Conservation (phyloP, 1,140 invertebrate genomes). For the Harpegnathos saltator region DNA sequence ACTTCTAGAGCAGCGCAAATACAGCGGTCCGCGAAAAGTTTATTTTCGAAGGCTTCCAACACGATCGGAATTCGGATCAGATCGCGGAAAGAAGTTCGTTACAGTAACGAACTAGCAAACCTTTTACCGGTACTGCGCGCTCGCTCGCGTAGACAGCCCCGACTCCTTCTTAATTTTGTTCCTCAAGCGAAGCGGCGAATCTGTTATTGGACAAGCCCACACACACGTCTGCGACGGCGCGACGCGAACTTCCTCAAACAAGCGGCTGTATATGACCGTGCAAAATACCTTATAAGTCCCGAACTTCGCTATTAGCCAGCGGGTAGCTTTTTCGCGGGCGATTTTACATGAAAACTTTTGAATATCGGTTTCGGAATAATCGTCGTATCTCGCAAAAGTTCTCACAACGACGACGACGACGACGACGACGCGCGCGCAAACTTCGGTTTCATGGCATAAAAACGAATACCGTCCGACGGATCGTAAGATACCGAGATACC, state of each 20-base stretch:
- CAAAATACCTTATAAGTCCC: slow-evolving; percentile 36
- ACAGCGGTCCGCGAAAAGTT: slow-evolving; percentile 46
- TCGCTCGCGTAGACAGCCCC: too few relatives aligned
- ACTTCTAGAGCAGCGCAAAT: slow-evolving; percentile 34
- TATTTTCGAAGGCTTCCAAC: slow-evolving; percentile 61
- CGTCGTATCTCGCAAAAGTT: slow-evolving; percentile 16
- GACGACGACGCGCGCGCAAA: background rate
- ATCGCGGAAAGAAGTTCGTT: slow-evolving; percentile 79
- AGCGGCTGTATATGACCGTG: slow-evolving; percentile 20
- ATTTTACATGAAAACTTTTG: slow-evolving; percentile 18
- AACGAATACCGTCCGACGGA: background rate
- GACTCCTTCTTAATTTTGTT: slow-evolving; percentile 64
- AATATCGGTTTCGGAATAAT: slow-evolving; percentile 44
- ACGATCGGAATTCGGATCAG: slow-evolving; percentile 75
- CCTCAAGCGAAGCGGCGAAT: slow-evolving; percentile 23
- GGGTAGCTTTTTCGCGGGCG: background rate
- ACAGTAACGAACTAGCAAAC: slow-evolving; percentile 79
- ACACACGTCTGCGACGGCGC: slow-evolving; percentile 8
- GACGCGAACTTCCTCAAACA: slow-evolving; percentile 26
- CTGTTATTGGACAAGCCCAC: slow-evolving; percentile 12
- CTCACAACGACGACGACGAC: background rate
- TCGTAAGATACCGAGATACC: background rate
- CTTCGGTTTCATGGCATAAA: slow-evolving; percentile 10
- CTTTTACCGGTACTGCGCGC: slow-evolving; percentile 46
- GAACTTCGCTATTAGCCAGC: slow-evolving; percentile 41